Conservation (phyloP, 2,888 invertebrate species). For the Hydrotaea cyrtoneurina region DNA sequence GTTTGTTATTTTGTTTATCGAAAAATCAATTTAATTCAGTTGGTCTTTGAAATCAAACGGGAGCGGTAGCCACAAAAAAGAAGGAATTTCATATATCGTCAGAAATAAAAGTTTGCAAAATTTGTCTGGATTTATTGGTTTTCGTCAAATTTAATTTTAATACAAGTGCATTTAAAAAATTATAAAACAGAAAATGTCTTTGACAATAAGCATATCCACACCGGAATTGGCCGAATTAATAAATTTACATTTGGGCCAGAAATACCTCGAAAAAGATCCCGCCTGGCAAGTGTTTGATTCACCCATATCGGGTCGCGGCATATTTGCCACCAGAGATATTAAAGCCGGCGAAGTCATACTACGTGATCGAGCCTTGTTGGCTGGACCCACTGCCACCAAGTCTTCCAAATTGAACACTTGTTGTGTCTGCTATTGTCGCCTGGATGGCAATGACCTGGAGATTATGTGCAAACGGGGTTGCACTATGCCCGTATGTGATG, state of each 20-base stretch:
- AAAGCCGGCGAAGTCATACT: constrained; percentile 86
- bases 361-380: constrained; percentile 86
- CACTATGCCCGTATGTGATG: constrained; percentile 86
- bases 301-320: constrained; percentile 86
- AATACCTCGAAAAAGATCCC: constrained; percentile 70
- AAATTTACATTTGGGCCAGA: constrained; percentile 74
- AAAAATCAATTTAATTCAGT: constrained; percentile 41
- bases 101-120: neutral
- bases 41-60: constrained; percentile 46
- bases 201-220: constrained; percentile 70
- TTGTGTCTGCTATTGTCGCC: constrained; percentile 84
- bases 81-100: neutral
- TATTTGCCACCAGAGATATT: constrained; percentile 86
- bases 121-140: neutral
- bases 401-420: constrained; percentile 82
- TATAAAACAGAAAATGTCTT: constrained; percentile 44
- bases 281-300: constrained; percentile 85
- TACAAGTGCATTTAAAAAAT: neutral
- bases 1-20: neutral
- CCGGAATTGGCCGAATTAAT: constrained; percentile 74
- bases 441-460: constrained; percentile 75
- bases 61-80: constrained; percentile 43
- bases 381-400: constrained; percentile 85
- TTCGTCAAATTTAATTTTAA: neutral
- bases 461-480: constrained; percentile 84